Evolutionary conservation across 2,888 invertebrate genomes (phyloP), one percentile per base, ranked within the genome.

Genomic region (Ormyrus rosae): DNA sequence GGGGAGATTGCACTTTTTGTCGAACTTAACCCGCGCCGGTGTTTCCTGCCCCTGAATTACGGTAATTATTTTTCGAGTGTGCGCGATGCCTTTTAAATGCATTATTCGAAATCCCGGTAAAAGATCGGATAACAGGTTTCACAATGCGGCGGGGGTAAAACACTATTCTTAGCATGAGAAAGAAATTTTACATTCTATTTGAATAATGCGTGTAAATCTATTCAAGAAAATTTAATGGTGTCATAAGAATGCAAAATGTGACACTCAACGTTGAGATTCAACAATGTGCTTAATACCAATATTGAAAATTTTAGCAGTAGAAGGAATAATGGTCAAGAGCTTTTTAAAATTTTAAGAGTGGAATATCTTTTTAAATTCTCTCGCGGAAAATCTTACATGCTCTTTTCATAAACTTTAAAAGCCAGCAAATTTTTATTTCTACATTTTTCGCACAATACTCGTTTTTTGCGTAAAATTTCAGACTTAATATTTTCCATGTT

Each of bases 141-240:
- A 34, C 34, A 34, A 4, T 34, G 34, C 34, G 34, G 34, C 0
- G 34, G 34, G 34, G 34, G 34, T 34, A 34, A 34, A 34, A 34
- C 34, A 34, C 3, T 34, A 34, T 34, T 34, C 34, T 34, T 34
- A 34, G 50, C 61, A 50, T 61, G 61, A 75, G 34, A n/a, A 67
- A 50, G 51, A 63, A 55, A 72, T 80, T 81, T 75, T 53, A 75
- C 65, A 72, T 76, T 67, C 67, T 76, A 81, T 81, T 81, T 61
- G 64, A 81, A 58, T 69, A 77, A 77, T 64, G 64, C 51, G 53
- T 72, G 65, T 63, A 63, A 60, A 73, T 51, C 10, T 60, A 73
- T 77, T 76, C 61, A 77, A 72, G 68, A 63, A 73, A 72, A 73
- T 81, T 77, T 77, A 77, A 81, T 69, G 77, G 60, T 19, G 77